These are phyloP conservation scores for Medauroidea extradentata DNA, from an alignment of 1,140 invertebrate genomes.

Conservation along the genomic window DNA sequence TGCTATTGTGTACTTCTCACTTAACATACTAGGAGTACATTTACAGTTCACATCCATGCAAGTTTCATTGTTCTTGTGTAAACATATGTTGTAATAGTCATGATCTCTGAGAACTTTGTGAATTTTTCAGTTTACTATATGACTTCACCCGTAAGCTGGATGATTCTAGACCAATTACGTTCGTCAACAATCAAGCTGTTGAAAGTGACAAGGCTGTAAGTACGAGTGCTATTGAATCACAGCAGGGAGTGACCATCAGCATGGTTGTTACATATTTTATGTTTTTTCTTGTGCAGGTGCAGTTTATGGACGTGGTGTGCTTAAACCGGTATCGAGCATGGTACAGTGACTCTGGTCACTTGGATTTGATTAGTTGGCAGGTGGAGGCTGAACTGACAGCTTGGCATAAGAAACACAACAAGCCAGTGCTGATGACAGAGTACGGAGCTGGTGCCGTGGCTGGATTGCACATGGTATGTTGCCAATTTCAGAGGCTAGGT, in stretches of 20 bases:
- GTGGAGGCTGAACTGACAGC: constrained; percentile 45
- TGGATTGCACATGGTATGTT: constrained; percentile 52
- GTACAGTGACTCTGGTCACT: constrained; percentile 55
- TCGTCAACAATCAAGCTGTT: constrained; percentile 32
- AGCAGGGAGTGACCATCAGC: not conserved
- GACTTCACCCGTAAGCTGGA: constrained; percentile 25
- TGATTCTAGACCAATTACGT: constrained; percentile 33
- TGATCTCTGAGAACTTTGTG: too few species aligned
- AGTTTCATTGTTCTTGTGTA: too few species aligned
- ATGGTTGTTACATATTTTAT: not conserved
- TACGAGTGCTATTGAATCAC: constrained; percentile 1
- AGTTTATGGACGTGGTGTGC: constrained; percentile 56
- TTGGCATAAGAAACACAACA: constrained; percentile 50
- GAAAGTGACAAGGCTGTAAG: constrained; percentile 36
- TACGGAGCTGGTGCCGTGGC: constrained; percentile 62
- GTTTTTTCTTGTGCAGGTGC: constrained; percentile 36
- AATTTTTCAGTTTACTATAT: constrained; percentile 16
- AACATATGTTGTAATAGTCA: too few species aligned
- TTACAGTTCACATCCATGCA: too few species aligned
- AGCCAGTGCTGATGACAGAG: constrained; percentile 60
- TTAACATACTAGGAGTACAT: too few species aligned
- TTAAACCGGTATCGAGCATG: constrained; percentile 61
- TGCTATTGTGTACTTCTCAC: too few species aligned
- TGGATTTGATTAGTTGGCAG: constrained; percentile 48
- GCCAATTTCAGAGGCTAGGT: too few species aligned